Conservation (phyloP, 2,113 vertebrate genomes). For the Malurus melanocephalus region DNA sequence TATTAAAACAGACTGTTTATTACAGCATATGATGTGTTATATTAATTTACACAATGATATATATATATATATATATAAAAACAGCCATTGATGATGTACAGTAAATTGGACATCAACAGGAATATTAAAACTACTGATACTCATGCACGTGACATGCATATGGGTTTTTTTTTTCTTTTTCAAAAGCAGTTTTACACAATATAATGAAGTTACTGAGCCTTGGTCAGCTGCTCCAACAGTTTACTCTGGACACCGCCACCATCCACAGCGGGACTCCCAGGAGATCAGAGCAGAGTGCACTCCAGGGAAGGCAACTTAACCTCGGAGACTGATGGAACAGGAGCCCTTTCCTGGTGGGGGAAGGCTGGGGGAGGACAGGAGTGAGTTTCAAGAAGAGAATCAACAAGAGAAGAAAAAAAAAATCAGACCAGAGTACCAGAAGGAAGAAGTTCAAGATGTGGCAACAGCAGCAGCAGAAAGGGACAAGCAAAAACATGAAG, state of each 20-base stretch:
- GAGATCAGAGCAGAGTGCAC: not conserved
- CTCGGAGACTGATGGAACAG: not conserved
- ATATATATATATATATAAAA: slow-evolving; percentile 84
- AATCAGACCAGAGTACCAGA: not conserved
- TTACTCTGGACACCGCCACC: slow-evolving; percentile 39
- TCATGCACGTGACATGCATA: slow-evolving; percentile 80
- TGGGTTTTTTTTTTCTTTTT: slow-evolving; percentile 42
- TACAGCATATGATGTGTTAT: slow-evolving; percentile 80
- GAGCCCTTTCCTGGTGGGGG: slow-evolving; percentile 21
- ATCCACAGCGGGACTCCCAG: not conserved
- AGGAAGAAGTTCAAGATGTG: slow-evolving; percentile 10
- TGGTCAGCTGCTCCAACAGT: slow-evolving; percentile 53
- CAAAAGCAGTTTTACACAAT: slow-evolving; percentile 75
- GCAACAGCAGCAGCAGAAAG: slow-evolving; percentile 25
- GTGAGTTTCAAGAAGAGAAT: slow-evolving; percentile 22
- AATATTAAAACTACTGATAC: slow-evolving; percentile 76
- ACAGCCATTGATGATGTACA: slow-evolving; percentile 78
- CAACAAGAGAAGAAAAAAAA: not conserved
- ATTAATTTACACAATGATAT: slow-evolving; percentile 84
- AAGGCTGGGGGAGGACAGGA: not conserved
- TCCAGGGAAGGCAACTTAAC: slow-evolving; percentile 18
- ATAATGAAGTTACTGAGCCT: slow-evolving; percentile 68
- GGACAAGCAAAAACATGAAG: slow-evolving; percentile 3
- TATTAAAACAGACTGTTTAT: slow-evolving; percentile 82
- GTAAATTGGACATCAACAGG: slow-evolving; percentile 73